phyloP scores from a whole-genome alignment of 53 echinoderm and acorn worm genomes.

The Patiria pectinifera region DNA sequence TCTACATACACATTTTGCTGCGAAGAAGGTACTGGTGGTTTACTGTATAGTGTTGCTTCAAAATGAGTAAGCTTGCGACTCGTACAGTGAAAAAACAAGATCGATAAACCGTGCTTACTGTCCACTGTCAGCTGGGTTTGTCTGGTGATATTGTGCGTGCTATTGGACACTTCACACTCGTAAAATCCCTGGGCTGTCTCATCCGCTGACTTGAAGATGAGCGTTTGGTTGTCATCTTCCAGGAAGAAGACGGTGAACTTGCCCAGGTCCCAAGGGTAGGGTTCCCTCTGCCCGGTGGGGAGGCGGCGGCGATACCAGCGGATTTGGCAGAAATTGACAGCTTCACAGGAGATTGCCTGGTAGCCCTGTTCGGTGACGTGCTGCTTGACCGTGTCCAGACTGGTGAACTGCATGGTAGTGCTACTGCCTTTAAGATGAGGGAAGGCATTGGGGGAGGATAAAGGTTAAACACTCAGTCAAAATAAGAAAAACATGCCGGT shows the following conservation, averaged over 20 bases:
- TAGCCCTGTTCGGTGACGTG: background rate
- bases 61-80: too few species aligned
- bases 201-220: slow-evolving; percentile 4
- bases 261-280: slow-evolving; percentile 36
- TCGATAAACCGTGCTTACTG: background rate
- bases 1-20: too few species aligned
- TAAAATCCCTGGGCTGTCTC: slow-evolving; percentile 14
- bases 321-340: slow-evolving; percentile 51
- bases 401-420: background rate
- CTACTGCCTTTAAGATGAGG: background rate
- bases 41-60: too few species aligned
- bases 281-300: background rate
- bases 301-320: slow-evolving; percentile 1
- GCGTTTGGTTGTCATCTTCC: slow-evolving; percentile 33
- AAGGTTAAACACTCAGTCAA: too few species aligned
- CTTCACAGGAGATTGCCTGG: background rate
- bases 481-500: too few species aligned
- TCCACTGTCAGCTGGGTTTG: slow-evolving; percentile 32
- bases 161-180: slow-evolving; percentile 47
- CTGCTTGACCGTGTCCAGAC: background rate
- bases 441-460: background rate
- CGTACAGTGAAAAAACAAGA: too few species aligned
- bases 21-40: too few species aligned
- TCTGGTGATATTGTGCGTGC: background rate
- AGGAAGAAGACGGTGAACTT: background rate